Evolutionary conservation across 1,140 invertebrate genomes (phyloP), one percentile per base, ranked within the genome.

Genomic region (Neodiprion virginianus): DNA sequence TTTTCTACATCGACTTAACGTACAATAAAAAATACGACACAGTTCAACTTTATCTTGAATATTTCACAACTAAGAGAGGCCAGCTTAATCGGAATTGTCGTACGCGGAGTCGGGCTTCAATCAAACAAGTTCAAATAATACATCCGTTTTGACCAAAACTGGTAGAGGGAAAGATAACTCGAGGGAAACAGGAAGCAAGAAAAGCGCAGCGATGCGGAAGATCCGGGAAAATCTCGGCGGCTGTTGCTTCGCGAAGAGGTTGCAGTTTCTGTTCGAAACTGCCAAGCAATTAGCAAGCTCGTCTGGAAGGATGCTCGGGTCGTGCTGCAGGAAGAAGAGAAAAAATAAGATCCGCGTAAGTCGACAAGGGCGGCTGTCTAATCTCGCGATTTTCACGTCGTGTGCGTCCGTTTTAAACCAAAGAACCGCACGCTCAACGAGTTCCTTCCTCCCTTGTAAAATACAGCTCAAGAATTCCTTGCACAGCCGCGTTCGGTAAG

Each of bases 151-250:
- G 28, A 40, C 28, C 28, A 40, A 2, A 40, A 40, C 28, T 5
- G 28, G 28, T 40, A 40, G 28, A 40, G 5, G 28, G 4, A 40
- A 40, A 5, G 28, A 40, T 40, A 40, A 40, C 28, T 40, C 28
- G 61, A 65, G 4, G 61, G 61, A 65, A 14, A 17, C 12, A 65
- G 17, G 72, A 74, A 76, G 72, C 72, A 49, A 69, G 9, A 76
- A 48, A 75, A 77, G 76, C 76, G 61, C 71, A 74, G 68, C 49
- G 61, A 67, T 47, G 75, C 71, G 71, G 74, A 78, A 67, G 3
- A 53, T 48, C n/a, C 69, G 72, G 53, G 70, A 75, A 73, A 75
- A 72, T 74, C 66, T 74, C 21, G 67, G 72, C 65, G 14, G 28
- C 28, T 40, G 28, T 40, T 40, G 28, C 28, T 40, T 5, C 28